Conservation (phyloP, 2,113 vertebrate species). For the Cynopterus brachyotis region DNA sequence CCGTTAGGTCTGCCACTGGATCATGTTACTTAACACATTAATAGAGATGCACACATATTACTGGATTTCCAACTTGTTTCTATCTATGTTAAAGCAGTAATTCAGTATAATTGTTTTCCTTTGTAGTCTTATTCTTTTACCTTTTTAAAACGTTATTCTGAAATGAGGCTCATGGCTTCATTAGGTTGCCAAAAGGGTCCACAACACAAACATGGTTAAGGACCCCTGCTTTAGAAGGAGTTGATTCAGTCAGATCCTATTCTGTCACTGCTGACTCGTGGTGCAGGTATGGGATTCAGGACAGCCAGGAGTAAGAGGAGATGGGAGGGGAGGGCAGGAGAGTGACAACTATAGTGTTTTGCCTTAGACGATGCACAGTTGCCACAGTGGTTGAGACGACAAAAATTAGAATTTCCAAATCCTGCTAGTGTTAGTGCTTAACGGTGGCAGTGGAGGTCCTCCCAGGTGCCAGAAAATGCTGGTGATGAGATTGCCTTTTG, state of each 20-base stretch:
- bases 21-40: neutral
- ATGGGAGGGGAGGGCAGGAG: neutral
- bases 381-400: neutral
- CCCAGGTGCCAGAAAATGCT: neutral
- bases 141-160: neutral
- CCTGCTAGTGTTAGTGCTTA: neutral
- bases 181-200: neutral
- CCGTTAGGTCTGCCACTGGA: neutral
- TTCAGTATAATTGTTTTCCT: neutral
- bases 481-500: neutral
- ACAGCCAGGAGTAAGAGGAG: neutral
- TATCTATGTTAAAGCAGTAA: neutral
- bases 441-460: neutral
- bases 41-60: neutral
- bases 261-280: fast-evolving
- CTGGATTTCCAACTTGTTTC: neutral
- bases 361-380: neutral
- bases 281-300: neutral
- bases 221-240: neutral
- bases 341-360: fast-evolving
- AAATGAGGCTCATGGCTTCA: neutral
- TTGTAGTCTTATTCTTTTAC: neutral
- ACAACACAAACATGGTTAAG: neutral
- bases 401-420: neutral
- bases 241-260: neutral